phyloP scores from a whole-genome alignment of 53 echinoderm and acorn worm genomes.

The Paracentrotus lividus region DNA sequence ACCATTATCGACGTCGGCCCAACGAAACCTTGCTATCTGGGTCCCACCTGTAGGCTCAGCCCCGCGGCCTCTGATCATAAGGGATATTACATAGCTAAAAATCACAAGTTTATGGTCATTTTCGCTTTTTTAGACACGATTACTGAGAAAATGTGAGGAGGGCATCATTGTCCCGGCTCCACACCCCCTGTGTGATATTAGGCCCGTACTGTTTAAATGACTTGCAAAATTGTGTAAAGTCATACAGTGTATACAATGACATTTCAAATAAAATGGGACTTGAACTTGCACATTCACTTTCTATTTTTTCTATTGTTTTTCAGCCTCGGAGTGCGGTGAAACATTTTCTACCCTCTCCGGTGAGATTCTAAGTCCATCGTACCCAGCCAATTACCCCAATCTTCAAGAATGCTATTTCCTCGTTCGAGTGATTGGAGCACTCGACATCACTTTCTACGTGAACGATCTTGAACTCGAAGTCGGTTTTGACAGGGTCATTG shows the following conservation, averaged over 20 bases:
- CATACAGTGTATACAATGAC: no score
- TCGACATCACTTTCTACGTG: conserved; percentile 74
- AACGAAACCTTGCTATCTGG: no score
- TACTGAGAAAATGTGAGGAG: no score
- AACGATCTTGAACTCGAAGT: conserved; percentile 55
- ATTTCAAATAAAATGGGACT: background rate
- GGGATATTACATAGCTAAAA: no score
- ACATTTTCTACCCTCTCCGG: conserved; percentile 21
- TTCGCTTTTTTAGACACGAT: no score
- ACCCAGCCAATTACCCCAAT: background rate
- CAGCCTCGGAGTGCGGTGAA: background rate
- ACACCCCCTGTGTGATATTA: no score
- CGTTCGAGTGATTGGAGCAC: conserved; percentile 77
- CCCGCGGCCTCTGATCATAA: no score
- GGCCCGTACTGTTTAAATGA: no score
- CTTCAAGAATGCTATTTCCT: conserved; percentile 65
- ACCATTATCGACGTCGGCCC: no score
- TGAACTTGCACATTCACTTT: background rate
- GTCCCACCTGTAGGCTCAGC: no score
- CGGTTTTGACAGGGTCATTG: background rate
- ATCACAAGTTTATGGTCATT: no score
- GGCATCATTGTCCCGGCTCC: no score
- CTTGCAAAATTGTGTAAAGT: background rate
- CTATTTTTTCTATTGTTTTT: background rate
- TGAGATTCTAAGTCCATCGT: background rate